Base-by-base conservation (phyloP, 2,797 vertebrate species). In the Protosalanx chinensis region DNA sequence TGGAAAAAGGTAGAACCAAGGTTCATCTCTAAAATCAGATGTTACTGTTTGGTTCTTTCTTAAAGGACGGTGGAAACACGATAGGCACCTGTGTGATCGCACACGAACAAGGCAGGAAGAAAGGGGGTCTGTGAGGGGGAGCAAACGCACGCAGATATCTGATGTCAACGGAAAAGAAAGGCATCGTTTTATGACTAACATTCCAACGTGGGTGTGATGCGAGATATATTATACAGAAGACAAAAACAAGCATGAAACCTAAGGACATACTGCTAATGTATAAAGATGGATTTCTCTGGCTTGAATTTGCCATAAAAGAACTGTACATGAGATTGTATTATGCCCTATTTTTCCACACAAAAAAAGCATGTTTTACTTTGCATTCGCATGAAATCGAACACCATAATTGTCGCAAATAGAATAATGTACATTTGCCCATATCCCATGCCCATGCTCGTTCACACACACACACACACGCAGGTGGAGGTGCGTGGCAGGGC, bases 11-110 rank as follows among this genome's bases (percentile, higher is more conserved):
- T 41, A 20, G 46, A 72, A 76, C 32, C 15, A 56, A n/a, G 10
- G 65, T 15, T 37, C 63, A 29, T 63, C 67, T 66, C n/a, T 8
- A 58, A 27, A 56, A 70, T 37, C 51, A 41, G 53, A 46, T 57
- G 53, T 41, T 67, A 71, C 73, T 73, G 57, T 30, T 18, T 41
- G 59, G 29, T 53, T 53, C 61, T 64, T 72, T 29, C 57, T 74
- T 74, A 68, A 80, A 71, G 57, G 46, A 32, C 16, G 58, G 27
- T 61, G 18, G 72, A 68, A 79, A 76, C 64, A n/a, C 58, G 74
- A 80, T 68, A 71, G 6, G 4, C 57, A 15, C 49, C n/a, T 18
- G 57, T 33, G 18, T 67, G 67, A 71, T 69, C 71, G 8, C 46
- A n/a, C 4, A 16, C 4, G 18, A 56, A n/a, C 15, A 4, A 56